Evolutionary conservation across 2,888 invertebrate species (phyloP).

Genomic region (Caenorhabditis wallacei): DNA sequence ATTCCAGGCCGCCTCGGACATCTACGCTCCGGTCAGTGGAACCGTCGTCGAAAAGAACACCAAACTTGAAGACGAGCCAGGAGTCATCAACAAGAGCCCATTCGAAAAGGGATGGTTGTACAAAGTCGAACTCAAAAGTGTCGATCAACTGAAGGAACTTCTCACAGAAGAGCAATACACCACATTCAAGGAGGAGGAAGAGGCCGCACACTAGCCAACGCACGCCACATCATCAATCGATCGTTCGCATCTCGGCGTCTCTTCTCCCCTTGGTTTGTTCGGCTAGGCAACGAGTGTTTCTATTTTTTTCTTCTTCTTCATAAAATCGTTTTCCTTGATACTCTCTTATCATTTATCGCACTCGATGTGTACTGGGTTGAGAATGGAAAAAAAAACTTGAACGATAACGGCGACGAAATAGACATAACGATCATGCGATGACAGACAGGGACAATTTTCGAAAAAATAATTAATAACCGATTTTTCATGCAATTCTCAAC

Average conservation of each 20-base stretch:
- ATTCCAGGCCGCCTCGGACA: constrained; percentile 92
- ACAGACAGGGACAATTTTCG: no score
- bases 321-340: background rate
- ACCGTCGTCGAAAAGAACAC: constrained; percentile 91
- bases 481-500: no score
- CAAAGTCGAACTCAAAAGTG: constrained; percentile 88
- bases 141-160: constrained; percentile 73
- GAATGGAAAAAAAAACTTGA: background rate
- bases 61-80: constrained; percentile 90
- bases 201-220: constrained; percentile 45
- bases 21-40: constrained; percentile 94
- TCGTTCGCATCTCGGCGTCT: background rate
- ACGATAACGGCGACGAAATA: background rate
- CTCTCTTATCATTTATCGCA: background rate
- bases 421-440: background rate
- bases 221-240: background rate
- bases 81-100: constrained; percentile 92
- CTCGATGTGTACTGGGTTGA: background rate
- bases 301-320: background rate
- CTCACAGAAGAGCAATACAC: constrained; percentile 87
- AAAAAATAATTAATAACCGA: no score
- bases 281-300: no score
- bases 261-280: background rate
- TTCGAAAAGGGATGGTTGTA: constrained; percentile 97
- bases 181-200: constrained; percentile 87